A percentile compares a stretch with the other conserved stretches of the same genome.
phyloP scores from a whole-genome alignment of 2,888 invertebrate genomes.

The Tethea ocularis region DNA sequence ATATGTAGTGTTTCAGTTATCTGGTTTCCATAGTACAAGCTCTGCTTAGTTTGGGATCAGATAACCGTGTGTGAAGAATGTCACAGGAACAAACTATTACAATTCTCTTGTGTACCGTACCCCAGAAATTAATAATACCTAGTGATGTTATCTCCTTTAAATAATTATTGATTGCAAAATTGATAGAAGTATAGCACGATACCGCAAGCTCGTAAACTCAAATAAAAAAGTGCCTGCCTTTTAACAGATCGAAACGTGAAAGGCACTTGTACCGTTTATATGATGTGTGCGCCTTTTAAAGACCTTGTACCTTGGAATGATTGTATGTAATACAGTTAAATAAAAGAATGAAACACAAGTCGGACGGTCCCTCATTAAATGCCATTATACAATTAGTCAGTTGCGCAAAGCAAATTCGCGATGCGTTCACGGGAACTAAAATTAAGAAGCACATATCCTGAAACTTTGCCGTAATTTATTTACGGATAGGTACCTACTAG shows the following conservation, averaged over 20 bases:
- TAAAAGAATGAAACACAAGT: slow-evolving; percentile 5
- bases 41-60: too few species aligned
- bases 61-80: too few species aligned
- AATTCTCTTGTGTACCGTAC: too few species aligned
- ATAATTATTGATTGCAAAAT: neutral
- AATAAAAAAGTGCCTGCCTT: neutral
- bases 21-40: too few species aligned
- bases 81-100: too few species aligned
- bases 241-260: neutral
- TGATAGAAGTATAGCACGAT: neutral
- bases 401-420: slow-evolving; percentile 13
- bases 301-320: neutral
- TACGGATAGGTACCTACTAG: too few species aligned
- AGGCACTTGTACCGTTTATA: neutral
- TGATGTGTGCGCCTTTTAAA: neutral
- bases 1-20: too few species aligned
- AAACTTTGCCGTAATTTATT: too few species aligned
- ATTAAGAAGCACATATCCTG: neutral
- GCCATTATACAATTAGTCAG: slow-evolving; percentile 26
- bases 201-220: neutral
- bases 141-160: neutral
- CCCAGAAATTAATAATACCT: neutral
- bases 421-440: neutral
- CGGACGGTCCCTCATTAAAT: slow-evolving; percentile 14
- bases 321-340: neutral